Evolutionary conservation across 2,888 invertebrate species (phyloP).

Genomic region (Caenorhabditis doughertyi): DNA sequence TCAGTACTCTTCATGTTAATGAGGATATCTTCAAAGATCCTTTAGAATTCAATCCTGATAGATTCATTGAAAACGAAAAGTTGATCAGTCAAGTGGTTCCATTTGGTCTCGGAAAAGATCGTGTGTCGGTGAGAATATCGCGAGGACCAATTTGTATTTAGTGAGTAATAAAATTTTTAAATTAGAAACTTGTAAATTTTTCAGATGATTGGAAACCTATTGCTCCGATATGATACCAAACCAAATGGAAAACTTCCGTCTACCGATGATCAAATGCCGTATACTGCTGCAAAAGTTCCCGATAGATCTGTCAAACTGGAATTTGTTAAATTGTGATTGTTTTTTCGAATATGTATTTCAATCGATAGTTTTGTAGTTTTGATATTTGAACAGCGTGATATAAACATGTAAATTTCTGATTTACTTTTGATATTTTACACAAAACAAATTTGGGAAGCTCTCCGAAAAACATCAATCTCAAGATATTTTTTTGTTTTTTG

Average conservation of each 20-base stretch:
- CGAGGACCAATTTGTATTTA: constrained; percentile 67
- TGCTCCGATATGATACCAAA: too few species aligned
- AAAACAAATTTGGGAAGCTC: too few species aligned
- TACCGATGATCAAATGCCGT: neutral
- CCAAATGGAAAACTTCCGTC: too few species aligned
- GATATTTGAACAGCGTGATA: too few species aligned
- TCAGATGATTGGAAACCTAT: constrained; percentile 2
- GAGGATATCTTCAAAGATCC: constrained; percentile 9
- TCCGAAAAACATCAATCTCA: too few species aligned
- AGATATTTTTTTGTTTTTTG: too few species aligned
- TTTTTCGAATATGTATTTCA: neutral
- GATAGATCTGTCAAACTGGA: neutral
- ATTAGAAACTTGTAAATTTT: neutral
- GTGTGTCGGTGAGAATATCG: constrained; percentile 68
- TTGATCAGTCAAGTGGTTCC: neutral
- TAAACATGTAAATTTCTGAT: too few species aligned
- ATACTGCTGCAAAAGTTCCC: constrained; percentile 10
- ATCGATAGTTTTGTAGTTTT: too few species aligned
- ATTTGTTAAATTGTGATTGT: neutral
- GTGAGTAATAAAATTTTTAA: constrained; percentile 21
- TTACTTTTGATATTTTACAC: too few species aligned
- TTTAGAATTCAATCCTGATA: constrained; percentile 1
- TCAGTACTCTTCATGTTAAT: constrained; percentile 19
- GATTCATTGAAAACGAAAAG: constrained; percentile 1
- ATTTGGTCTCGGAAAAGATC: constrained; percentile 64